A percentile compares a stretch with the other conserved stretches of the same genome.
Evolutionary conservation across 1,140 invertebrate genomes (phyloP).

Genomic region (Cardiocondyla obscurior): DNA sequence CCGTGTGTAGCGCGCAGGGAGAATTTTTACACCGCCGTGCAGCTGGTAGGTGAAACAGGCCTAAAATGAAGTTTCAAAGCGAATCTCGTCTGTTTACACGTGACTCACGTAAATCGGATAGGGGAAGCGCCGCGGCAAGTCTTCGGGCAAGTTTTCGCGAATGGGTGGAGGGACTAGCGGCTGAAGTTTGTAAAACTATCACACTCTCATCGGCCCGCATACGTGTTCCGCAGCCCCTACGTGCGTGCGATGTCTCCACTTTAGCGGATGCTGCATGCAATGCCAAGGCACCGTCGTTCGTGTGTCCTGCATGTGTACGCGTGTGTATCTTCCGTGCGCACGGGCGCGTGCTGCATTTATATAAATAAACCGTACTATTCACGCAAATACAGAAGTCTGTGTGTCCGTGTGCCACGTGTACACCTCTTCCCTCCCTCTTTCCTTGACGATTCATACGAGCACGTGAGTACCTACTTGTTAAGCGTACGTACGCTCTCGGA

Average conservation of each 20-base stretch:
- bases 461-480: constrained; percentile 49
- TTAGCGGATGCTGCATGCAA: constrained; percentile 13
- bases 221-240: constrained; percentile 19
- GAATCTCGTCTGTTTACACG: constrained; percentile 48
- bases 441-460: constrained; percentile 44
- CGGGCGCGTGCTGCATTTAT: constrained; percentile 15
- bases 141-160: constrained; percentile 46
- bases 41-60: constrained; percentile 1
- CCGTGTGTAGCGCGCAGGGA: neutral
- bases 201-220: constrained; percentile 30
- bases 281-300: neutral
- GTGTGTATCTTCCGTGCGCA: neutral
- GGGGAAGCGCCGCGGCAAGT: constrained; percentile 39
- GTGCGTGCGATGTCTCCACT: constrained; percentile 8
- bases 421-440: too few species aligned
- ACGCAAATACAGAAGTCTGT: neutral
- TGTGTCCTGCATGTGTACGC: neutral
- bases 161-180: constrained; percentile 29
- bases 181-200: constrained; percentile 55
- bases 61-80: constrained; percentile 36
- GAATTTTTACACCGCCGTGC: constrained; percentile 29
- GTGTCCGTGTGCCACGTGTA: constrained; percentile 5
- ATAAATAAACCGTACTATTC: constrained; percentile 47
- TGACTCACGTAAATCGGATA: constrained; percentile 57
- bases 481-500: constrained; percentile 26